Percentiles rank a stretch among this genome's conserved stretches.
Evolutionary conservation across 2,888 invertebrate genomes (phyloP).

Genomic region (Sphecodes monilicornis): DNA sequence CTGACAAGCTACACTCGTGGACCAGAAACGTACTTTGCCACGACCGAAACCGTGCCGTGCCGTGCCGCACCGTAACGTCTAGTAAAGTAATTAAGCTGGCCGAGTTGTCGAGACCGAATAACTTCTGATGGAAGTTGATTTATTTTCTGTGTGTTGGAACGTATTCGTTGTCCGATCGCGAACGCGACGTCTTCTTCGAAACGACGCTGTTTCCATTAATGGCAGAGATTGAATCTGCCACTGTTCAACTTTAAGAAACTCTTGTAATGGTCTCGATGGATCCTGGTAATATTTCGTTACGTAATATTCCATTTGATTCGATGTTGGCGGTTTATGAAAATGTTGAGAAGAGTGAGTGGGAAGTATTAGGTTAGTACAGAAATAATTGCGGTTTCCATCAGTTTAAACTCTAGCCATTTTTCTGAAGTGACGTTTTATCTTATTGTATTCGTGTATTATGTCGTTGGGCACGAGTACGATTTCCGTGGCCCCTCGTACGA

Average conservation of each 20-base stretch:
- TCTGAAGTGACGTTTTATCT: too few species aligned
- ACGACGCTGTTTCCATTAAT: background rate
- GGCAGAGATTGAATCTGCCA: background rate
- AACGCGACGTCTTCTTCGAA: background rate
- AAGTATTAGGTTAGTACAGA: too few species aligned
- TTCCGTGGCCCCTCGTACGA: too few species aligned
- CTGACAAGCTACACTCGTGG: constrained; percentile 65
- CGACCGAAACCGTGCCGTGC: constrained; percentile 47
- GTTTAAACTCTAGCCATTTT: too few species aligned
- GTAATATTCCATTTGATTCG: too few species aligned
- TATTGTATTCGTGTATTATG: too few species aligned
- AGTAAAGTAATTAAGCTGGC: constrained; percentile 76
- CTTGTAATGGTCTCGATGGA: background rate
- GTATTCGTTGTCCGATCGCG: constrained; percentile 8
- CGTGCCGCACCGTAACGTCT: constrained; percentile 54
- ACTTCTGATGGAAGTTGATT: constrained; percentile 68
- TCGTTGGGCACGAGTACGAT: too few species aligned
- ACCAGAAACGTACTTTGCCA: constrained; percentile 52
- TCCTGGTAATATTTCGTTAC: background rate
- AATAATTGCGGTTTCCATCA: too few species aligned
- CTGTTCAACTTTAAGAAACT: constrained; percentile 5
- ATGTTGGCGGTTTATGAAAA: background rate
- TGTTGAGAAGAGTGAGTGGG: too few species aligned
- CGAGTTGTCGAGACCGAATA: constrained; percentile 52
- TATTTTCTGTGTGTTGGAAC: constrained; percentile 61